A percentile compares a stretch with the other conserved stretches of the same genome.
phyloP scores from a whole-genome alignment of 2,113 vertebrate genomes.

The Zosterops borbonicus region DNA sequence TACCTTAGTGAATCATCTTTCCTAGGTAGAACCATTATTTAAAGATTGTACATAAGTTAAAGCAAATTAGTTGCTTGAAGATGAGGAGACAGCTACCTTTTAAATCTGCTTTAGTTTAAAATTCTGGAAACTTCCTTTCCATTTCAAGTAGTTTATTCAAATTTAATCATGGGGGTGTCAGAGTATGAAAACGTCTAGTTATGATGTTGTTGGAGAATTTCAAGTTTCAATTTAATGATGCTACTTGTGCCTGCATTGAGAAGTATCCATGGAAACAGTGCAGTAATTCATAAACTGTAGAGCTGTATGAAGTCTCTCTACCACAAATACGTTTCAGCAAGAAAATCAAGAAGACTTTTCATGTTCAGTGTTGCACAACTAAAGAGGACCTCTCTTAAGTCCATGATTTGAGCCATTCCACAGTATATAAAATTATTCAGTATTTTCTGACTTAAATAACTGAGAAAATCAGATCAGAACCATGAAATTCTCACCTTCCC shows the following conservation, averaged over 20 bases:
- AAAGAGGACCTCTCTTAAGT: neutral
- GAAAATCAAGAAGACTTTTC: constrained; percentile 6
- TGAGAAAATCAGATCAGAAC: neutral
- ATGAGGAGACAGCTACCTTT: neutral
- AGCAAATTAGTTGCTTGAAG: neutral
- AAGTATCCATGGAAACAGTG: constrained; percentile 47
- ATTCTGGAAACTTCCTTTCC: neutral
- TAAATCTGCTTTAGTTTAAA: neutral
- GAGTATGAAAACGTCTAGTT: neutral
- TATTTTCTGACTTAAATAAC: constrained; percentile 9
- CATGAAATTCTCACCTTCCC: neutral
- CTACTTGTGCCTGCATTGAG: neutral
- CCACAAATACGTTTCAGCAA: neutral
- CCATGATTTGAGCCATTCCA: neutral
- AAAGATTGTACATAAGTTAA: neutral
- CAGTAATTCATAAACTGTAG: constrained; percentile 39
- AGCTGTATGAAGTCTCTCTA: neutral
- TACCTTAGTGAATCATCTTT: neutral
- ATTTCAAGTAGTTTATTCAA: neutral
- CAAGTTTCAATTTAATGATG: neutral
- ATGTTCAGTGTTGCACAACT: neutral
- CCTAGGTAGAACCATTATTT: neutral
- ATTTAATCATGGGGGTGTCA: neutral
- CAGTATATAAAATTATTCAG: neutral
- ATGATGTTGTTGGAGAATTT: neutral